Base-by-base conservation (phyloP, 2,888 invertebrate genomes). In the Euzetes globulus region DNA sequence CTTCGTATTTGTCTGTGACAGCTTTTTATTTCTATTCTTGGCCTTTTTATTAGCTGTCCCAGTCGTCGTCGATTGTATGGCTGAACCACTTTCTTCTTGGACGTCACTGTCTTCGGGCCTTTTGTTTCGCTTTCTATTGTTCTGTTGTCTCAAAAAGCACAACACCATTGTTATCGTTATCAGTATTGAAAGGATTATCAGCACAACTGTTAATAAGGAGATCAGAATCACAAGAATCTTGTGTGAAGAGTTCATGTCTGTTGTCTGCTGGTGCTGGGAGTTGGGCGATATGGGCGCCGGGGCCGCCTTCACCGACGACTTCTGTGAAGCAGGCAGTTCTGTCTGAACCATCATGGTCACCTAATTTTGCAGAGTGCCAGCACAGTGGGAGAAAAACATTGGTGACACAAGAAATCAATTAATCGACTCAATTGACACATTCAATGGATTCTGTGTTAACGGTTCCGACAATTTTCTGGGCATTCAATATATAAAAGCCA, bases 281-380 rank as follows among this genome's bases (percentile, higher is more conserved):
- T 37, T 41, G 27, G 68, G 22, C 1, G 41, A 7, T 33, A 45
- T 41, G 13, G 45, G 65, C n/a, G 65, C 4, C 22, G 45, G 65
- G 3, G 65, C 4, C 22, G 41, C 37, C 45, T n/a, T 68, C n/a
- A 37, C 45, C 13, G 29, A 15, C 19, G 45, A 68, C 33, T 72
- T 68, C 33, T n/a, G n/a, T n/a, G 15, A 29, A 5, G 33, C 13
- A 19, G 41, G 33, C 41, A 29, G 13, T 17, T 37, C 37, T 33
- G 72, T 68, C 25, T 73, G 65, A 33, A 73, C 50, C 65, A 73
- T 29, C 63, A 73, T 73, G 11, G 27, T 73, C n/a, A 68, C 29
- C 52, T 50, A 47, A 50, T 50, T 15, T 15, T 13, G 15, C n/a
- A 58, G 13, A 25, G 19, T 22, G 58, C 15, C 11, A n/a, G n/a